Conservation (phyloP, 2,888 invertebrate genomes). For the Epiblema foenella region DNA sequence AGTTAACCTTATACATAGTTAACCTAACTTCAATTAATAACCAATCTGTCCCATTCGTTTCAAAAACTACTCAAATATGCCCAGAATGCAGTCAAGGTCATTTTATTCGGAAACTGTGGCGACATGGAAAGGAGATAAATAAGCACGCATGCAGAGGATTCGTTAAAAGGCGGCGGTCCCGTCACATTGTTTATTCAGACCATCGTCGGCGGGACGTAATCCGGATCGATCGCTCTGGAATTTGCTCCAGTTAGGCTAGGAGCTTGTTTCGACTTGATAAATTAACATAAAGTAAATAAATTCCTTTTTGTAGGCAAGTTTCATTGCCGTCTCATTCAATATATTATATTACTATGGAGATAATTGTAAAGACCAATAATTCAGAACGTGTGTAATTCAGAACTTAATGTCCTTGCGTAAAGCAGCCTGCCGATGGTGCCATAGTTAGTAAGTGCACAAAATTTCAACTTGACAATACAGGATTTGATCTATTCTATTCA, state of each 20-base stretch:
- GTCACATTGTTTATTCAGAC: slow-evolving; percentile 83
- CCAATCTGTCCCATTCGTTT: neutral
- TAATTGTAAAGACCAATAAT: no score
- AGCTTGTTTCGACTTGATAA: neutral
- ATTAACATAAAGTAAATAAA: neutral
- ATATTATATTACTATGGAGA: no score
- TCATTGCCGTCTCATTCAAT: no score
- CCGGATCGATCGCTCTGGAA: slow-evolving; percentile 70
- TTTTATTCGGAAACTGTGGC: slow-evolving; percentile 47
- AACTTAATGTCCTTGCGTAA: no score
- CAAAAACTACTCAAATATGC: neutral
- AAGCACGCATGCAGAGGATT: slow-evolving; percentile 71
- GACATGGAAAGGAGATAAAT: slow-evolving; percentile 65
- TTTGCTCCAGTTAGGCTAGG: slow-evolving; percentile 34
- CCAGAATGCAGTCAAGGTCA: slow-evolving; percentile 47
- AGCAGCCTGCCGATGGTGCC: no score
- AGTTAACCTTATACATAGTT: no score
- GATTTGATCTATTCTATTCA: no score
- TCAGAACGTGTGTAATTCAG: no score
- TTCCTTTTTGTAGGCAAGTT: no score
- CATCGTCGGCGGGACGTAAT: slow-evolving; percentile 72
- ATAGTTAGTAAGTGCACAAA: no score
- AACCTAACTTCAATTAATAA: neutral
- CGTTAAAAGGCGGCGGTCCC: slow-evolving; percentile 79
- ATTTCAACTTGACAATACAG: no score